These are phyloP conservation scores for Aurelia sp. DNA, from an alignment of 30 jellyfish, hydroid and myxozoan species.

Conservation along the genomic window DNA sequence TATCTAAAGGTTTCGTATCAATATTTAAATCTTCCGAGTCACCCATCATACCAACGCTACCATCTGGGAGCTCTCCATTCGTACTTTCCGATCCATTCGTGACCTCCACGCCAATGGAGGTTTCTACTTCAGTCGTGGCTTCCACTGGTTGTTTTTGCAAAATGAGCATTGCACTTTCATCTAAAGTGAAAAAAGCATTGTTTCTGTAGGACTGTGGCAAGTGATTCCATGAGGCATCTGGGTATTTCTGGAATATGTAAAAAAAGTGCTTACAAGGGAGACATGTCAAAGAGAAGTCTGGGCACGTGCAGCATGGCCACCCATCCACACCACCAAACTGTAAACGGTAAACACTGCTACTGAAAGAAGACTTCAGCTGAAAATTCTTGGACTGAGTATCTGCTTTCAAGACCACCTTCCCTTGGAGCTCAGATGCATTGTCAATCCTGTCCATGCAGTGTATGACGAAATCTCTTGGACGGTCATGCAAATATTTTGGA, in stretches of 20 bases:
- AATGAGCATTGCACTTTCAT: slow-evolving; percentile 5
- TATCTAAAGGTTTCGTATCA: background rate
- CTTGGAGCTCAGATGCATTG: background rate
- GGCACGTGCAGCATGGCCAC: slow-evolving; percentile 20
- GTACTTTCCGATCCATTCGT: no score
- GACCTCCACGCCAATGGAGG: no score
- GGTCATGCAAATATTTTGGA: slow-evolving; percentile 18
- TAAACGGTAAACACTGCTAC: background rate
- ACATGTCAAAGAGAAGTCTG: slow-evolving; percentile 6
- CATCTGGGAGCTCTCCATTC: background rate
- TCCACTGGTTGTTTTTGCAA: background rate
- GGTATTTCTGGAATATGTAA: slow-evolving; percentile 8
- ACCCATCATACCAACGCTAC: background rate
- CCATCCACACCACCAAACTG: slow-evolving; percentile 8
- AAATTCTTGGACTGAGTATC: background rate
- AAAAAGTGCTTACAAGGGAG: slow-evolving; percentile 30
- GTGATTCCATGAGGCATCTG: slow-evolving; percentile 7
- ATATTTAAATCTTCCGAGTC: background rate
- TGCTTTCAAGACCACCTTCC: background rate
- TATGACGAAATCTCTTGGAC: slow-evolving; percentile 14
- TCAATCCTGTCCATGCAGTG: slow-evolving; percentile 17
- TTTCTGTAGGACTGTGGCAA: slow-evolving; percentile 3
- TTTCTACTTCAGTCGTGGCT: background rate
- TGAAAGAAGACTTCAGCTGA: background rate
- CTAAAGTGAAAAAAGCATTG: slow-evolving; percentile 3